Percentiles rank a stretch among this genome's conserved stretches.
phyloP scores from a whole-genome alignment of 2,797 vertebrate species.

The Myiotriccus ornatus region DNA sequence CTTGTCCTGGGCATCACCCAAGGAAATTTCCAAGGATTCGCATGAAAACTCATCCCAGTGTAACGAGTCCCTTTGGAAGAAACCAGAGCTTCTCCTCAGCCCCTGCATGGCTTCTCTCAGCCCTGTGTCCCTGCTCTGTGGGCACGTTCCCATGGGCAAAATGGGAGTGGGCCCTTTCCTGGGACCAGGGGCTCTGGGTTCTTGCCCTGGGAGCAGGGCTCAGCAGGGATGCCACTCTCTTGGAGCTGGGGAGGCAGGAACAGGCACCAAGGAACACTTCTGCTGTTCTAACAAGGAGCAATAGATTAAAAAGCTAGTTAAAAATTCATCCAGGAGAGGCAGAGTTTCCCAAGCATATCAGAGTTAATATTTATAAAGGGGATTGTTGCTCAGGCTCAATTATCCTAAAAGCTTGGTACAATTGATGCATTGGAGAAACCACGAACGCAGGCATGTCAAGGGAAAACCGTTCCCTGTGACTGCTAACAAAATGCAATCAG shows the following conservation, averaged over 20 bases:
- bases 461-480: constrained; percentile 20
- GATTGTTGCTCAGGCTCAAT: constrained; percentile 74
- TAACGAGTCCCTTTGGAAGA: background rate
- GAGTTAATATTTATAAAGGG: constrained; percentile 81
- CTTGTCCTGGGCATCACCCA: background rate
- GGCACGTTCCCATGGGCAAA: background rate
- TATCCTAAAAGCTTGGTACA: constrained; percentile 66
- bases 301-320: constrained; percentile 76
- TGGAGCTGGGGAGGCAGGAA: background rate
- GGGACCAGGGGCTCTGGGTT: background rate
- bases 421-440: constrained; percentile 23
- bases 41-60: background rate
- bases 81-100: background rate
- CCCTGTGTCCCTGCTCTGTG: background rate
- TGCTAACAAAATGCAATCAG: constrained; percentile 18
- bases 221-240: rapidly evolving
- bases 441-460: background rate
- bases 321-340: constrained; percentile 77
- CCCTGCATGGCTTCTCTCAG: background rate
- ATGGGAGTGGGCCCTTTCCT: background rate
- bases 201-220: rapidly evolving
- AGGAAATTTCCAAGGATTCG: background rate
- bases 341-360: constrained; percentile 75
- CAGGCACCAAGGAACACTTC: constrained; percentile 31
- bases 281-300: constrained; percentile 63